Base-by-base conservation (phyloP, 2,888 invertebrate genomes). In the Drosophila yooni region DNA sequence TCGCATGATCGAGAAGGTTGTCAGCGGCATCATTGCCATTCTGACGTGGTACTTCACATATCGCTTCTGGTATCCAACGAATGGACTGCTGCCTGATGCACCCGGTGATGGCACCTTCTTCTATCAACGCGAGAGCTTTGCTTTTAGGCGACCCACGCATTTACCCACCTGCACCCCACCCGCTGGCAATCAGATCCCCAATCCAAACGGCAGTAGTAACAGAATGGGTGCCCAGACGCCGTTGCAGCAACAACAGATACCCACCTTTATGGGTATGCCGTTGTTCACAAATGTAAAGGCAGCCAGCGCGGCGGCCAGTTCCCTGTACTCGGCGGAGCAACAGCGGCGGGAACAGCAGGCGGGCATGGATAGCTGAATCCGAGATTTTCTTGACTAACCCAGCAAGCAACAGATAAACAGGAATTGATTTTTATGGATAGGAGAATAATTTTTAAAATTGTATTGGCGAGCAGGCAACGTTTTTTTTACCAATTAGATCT, bases 1-100 rank as follows among this genome's bases (percentile, higher is more conserved):
- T 93, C 96, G 97, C 58, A 97, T 99, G 96, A 95, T 98, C 33
- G 99, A 99, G 92, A 99, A 99, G 92, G 96, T 99, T 72, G 92
- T 97, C 0, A 98, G 97, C 84, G 97, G 97, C 29, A 94, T 96
- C n/a, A 94, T 97, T 86, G 99, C 98, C 13, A 96, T 98, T 84
- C 91, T 96, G 7, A 96, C 97, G 38, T 99, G 99, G 99, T 98
- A 96, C 94, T 93, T 97, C 31, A 98, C 97, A 0, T 99, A 99
- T 92, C 95, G 96, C 72, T 95, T 96, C 83, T 97, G 96, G 96
- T 97, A 95, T 92, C 94, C 94, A 51, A 94, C 95, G 61, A 70
- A 76, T 27, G 94, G 95, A 18, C 94, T 94, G 68, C 93, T 96
- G 59, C 96, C 97, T 0, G 95, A 95, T 76, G 92, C 95, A 56